Percentiles rank a stretch among this genome's conserved stretches.
These are phyloP conservation scores for Rhinella marina DNA, from an alignment of 2,797 vertebrate genomes.

Conservation along the genomic window DNA sequence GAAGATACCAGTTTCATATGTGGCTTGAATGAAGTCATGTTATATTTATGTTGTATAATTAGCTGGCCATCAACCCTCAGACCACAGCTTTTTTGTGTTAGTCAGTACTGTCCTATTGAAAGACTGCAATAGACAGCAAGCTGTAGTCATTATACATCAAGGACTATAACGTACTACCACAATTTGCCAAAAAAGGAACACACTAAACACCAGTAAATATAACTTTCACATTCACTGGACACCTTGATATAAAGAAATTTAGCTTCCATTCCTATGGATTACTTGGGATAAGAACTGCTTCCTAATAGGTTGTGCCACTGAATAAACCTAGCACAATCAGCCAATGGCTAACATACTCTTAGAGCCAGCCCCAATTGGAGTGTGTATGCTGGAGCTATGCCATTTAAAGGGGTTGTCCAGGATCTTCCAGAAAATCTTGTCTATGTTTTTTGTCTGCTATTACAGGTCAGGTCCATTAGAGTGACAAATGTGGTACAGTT, in stretches of 20 bases:
- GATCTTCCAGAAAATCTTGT: no score
- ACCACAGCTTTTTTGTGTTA: neutral
- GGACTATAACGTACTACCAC: neutral
- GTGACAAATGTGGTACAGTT: no score
- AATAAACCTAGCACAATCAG: neutral
- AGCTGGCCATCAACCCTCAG: no score
- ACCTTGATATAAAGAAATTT: no score
- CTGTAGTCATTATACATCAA: neutral
- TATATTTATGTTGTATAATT: slow-evolving; percentile 6
- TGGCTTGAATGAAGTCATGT: neutral
- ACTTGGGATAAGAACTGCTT: neutral
- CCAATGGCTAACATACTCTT: no score
- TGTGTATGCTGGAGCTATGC: no score
- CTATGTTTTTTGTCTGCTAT: no score
- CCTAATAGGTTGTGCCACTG: neutral
- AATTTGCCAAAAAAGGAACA: neutral
- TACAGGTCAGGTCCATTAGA: no score
- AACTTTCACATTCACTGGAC: neutral
- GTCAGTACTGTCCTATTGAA: neutral
- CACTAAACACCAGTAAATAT: neutral
- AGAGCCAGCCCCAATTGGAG: no score
- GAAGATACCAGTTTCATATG: neutral
- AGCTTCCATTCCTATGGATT: neutral
- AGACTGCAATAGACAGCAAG: neutral
- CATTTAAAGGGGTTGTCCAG: no score